A percentile compares a stretch with the other conserved stretches of the same genome.
Evolutionary conservation across 2,797 vertebrate species (phyloP).

Genomic region (Erithacus rubecula): DNA sequence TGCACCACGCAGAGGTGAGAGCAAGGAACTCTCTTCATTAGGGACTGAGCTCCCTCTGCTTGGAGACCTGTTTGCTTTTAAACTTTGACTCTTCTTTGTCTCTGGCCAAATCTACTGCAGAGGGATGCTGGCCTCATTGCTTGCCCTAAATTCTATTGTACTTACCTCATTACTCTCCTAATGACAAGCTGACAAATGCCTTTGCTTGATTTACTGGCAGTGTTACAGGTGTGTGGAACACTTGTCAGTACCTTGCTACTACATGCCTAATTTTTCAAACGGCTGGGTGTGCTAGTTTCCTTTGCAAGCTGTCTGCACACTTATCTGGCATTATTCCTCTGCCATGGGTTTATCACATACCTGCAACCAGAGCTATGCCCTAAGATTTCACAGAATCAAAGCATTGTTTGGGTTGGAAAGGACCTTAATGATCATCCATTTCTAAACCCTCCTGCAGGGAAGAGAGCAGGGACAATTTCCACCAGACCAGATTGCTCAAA

Average conservation of each 20-base stretch:
- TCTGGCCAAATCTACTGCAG: not conserved
- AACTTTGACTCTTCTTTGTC: not conserved
- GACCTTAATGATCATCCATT: not conserved
- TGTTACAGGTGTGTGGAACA: conserved; percentile 61
- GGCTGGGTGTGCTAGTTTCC: conserved; percentile 30
- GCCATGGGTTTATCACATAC: not conserved
- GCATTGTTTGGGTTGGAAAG: not conserved
- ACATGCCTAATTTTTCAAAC: conserved; percentile 52
- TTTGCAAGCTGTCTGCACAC: not conserved
- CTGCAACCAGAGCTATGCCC: not conserved
- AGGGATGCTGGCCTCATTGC: not conserved
- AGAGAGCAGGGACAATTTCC: not conserved
- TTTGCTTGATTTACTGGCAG: conserved; percentile 45
- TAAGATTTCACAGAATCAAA: not conserved
- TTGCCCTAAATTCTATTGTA: conserved; percentile 58
- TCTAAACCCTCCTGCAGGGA: not conserved
- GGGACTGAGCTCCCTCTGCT: not conserved
- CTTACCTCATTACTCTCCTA: conserved; percentile 55
- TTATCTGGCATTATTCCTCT: not conserved
- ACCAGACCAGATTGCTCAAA: not conserved
- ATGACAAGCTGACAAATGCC: conserved; percentile 51
- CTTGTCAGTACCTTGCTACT: conserved; percentile 59
- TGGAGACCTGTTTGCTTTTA: not conserved
- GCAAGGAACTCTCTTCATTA: not conserved
- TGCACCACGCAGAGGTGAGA: not conserved